Evolutionary conservation across 2,113 vertebrate species (phyloP).

Genomic region (Pantherophis guttatus): DNA sequence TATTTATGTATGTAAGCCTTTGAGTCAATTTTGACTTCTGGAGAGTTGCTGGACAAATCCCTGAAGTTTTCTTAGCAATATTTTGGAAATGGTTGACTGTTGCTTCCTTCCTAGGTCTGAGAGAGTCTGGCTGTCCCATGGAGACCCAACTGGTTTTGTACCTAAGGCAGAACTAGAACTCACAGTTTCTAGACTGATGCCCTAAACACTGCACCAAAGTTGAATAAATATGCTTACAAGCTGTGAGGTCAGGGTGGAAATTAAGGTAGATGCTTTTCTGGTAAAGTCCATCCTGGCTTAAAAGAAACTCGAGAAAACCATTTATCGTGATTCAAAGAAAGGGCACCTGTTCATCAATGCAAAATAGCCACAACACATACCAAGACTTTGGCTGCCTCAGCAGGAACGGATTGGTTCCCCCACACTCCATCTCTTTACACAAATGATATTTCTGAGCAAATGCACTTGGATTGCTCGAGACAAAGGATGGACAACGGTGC

Average conservation of each 20-base stretch:
- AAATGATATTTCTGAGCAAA: conserved; percentile 49
- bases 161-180: not conserved
- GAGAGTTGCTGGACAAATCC: not conserved
- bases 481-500: conserved; percentile 61
- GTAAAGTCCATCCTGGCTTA: conserved; percentile 32
- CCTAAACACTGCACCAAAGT: not conserved
- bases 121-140: not conserved
- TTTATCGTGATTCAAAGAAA: conserved; percentile 66
- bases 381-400: conserved; percentile 51
- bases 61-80: not conserved
- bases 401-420: conserved; percentile 1
- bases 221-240: not conserved
- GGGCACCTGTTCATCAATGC: conserved; percentile 67
- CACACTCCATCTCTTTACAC: conserved; percentile 20
- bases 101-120: not conserved
- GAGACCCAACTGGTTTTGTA: not conserved
- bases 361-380: conserved; percentile 55
- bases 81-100: not conserved
- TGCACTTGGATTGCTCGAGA: conserved; percentile 53
- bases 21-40: not conserved
- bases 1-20: not conserved
- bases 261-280: conserved; percentile 27
- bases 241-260: not conserved
- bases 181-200: not conserved
- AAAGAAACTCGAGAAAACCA: conserved; percentile 47